Evolutionary conservation across 2,113 vertebrate genomes (phyloP).

Genomic region (Saccopteryx leptura): DNA sequence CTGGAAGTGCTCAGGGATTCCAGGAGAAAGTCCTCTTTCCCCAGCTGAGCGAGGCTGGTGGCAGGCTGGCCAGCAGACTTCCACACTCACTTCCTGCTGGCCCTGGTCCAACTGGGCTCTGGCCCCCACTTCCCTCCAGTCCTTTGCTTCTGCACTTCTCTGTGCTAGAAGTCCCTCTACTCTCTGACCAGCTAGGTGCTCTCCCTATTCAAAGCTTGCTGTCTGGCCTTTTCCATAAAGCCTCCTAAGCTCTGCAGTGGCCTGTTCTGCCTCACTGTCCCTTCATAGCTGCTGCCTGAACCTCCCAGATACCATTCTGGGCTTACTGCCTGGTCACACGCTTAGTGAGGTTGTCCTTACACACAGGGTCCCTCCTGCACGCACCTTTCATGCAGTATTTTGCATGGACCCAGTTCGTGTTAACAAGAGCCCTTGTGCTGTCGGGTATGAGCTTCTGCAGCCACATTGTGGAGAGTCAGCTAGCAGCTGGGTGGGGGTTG

Average conservation of each 20-base stretch:
- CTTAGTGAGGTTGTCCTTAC: neutral
- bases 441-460: neutral
- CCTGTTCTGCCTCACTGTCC: neutral
- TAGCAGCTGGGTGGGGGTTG: too few species aligned
- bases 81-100: neutral
- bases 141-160: neutral
- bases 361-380: neutral
- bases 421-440: neutral
- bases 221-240: neutral
- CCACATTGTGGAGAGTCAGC: neutral
- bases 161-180: neutral
- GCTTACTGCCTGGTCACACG: neutral
- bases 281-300: neutral
- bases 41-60: accelerated
- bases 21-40: neutral
- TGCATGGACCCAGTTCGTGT: accelerated
- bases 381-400: accelerated
- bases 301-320: neutral
- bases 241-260: neutral
- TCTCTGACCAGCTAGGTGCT: accelerated
- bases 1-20: neutral
- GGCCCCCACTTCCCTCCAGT: accelerated
- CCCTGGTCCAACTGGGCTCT: accelerated
- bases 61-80: neutral
- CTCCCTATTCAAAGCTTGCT: neutral